phyloP scores from a whole-genome alignment of 2,113 vertebrate species.

The Pteronura brasiliensis region DNA sequence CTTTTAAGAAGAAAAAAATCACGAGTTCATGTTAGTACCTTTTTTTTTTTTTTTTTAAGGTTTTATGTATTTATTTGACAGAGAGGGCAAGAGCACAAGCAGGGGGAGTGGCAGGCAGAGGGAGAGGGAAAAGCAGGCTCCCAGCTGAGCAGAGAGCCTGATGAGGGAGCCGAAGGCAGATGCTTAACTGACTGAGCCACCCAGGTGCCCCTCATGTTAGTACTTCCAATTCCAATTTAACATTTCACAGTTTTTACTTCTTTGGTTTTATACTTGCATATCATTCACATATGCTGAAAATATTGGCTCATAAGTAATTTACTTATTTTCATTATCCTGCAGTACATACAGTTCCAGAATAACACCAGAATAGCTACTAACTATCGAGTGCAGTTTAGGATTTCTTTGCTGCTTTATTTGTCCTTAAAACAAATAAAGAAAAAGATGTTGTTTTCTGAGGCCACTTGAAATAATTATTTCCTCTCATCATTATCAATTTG shows the following conservation, averaged over 20 bases:
- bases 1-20: background rate
- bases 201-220: background rate
- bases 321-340: background rate
- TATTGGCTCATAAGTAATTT: background rate
- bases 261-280: background rate
- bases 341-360: background rate
- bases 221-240: background rate
- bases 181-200: background rate
- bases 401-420: background rate
- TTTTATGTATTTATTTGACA: background rate
- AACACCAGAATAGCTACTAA: background rate
- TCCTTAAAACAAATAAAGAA: background rate
- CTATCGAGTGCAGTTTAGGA: background rate
- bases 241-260: background rate
- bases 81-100: background rate
- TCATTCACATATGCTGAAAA: background rate
- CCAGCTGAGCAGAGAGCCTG: background rate
- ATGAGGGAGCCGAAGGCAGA: background rate
- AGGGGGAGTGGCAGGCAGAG: background rate
- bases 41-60: background rate
- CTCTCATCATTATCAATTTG: background rate
- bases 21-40: background rate
- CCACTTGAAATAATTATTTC: background rate
- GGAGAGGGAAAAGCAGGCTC: background rate
- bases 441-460: constrained; percentile 31